Evolutionary conservation across 1,140 invertebrate genomes (phyloP), one percentile per base, ranked within the genome.

Genomic region (Leptestheria dahalacensis): DNA sequence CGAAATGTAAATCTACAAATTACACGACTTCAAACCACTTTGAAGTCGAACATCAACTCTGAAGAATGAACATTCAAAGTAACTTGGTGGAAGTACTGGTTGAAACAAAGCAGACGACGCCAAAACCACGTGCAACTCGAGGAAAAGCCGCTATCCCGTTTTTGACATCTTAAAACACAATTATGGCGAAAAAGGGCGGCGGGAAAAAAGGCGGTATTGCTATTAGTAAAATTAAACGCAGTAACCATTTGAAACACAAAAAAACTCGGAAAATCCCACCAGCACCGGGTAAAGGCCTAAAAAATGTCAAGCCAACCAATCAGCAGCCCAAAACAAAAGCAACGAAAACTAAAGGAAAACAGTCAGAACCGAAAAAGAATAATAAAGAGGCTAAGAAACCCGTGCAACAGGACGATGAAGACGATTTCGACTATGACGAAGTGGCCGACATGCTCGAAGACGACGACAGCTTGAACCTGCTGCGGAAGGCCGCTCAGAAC

Each of bases 221-320:
- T 25, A 49, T 60, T 18, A 60, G 51, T 49, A 50, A 50, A 51
- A 60, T 49, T 10, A 60, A 60, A 9, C 48, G 58, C 26, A 49
- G 48, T 15, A 60, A 49, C 26, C 58, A 60, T 20, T 50, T 60
- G 49, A 50, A 52, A 60, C 49, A 60, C 48, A 60, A 60, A 23
- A 60, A 60, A 41, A 52, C 15, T 21, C 21, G 46, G 15, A 58
- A 58, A 24, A 15, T 47, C 1, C 6, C 33, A 41, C 33, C 33
- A 41, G 33, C 15, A 6, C 6, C 15, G 6, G 33, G 33, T 41
- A 41, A 41, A 41, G 15, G 15, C 6, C 6, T 41, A 9, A 41
- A 41, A 41, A 6, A 41, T 15, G 6, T 41, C 6, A 41, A 41
- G 33, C 33, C 33, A 41, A 41, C 33, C 15, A 48, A 48, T n/a